A percentile compares a stretch with the other conserved stretches of the same genome.
phyloP scores from a whole-genome alignment of 2,113 vertebrate species.

The Tetrax tetrax region DNA sequence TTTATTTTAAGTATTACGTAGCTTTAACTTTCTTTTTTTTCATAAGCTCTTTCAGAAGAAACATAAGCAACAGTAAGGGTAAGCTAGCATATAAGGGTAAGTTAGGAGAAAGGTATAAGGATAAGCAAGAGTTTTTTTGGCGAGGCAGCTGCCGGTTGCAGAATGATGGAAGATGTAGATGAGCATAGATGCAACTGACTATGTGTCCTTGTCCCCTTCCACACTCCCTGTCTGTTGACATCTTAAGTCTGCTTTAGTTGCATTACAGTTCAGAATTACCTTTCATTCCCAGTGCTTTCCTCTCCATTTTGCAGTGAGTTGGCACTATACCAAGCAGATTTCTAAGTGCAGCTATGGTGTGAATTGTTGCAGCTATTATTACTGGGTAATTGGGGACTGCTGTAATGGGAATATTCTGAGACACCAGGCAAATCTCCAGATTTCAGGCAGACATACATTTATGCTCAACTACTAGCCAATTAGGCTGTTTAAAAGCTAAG shows the following conservation, averaged over 20 bases:
- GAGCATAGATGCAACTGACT: neutral
- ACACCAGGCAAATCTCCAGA: neutral
- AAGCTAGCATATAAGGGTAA: neutral
- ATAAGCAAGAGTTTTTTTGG: neutral
- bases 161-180: neutral
- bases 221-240: neutral
- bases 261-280: neutral
- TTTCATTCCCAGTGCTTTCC: neutral
- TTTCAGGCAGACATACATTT: neutral
- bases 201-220: neutral
- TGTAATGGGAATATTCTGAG: neutral
- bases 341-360: neutral
- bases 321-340: neutral
- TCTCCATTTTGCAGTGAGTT: neutral
- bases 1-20: neutral
- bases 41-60: neutral
- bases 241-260: neutral
- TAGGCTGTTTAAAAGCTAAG: neutral
- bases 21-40: neutral
- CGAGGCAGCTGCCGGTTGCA: neutral
- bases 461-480: neutral
- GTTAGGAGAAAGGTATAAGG: neutral
- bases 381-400: neutral
- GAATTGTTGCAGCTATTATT: neutral
- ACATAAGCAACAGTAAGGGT: neutral